Conservation (phyloP, 2,797 vertebrate genomes). For the Malurus leucopterus region DNA sequence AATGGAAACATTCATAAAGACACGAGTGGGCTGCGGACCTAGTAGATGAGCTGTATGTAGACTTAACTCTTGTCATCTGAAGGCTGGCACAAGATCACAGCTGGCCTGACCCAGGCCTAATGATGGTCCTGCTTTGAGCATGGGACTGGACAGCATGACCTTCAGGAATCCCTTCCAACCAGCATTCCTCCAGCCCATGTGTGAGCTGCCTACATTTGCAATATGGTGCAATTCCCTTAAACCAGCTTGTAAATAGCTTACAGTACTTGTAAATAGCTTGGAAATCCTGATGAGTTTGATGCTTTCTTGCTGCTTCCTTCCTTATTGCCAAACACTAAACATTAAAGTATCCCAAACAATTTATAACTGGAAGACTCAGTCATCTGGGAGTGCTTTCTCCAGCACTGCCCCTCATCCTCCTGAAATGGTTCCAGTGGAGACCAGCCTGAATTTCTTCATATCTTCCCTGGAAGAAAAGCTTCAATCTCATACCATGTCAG, state of each 20-base stretch:
- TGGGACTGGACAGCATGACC: background rate
- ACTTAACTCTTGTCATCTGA: background rate
- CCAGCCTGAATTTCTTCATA: background rate
- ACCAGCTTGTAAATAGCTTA: background rate
- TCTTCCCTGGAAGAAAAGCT: background rate
- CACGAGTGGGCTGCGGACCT: background rate
- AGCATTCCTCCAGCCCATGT: background rate
- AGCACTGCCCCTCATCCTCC: background rate
- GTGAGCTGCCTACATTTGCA: background rate
- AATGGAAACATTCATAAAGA: background rate
- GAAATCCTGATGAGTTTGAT: background rate
- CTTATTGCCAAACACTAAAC: background rate
- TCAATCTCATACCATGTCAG: background rate
- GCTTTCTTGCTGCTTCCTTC: background rate
- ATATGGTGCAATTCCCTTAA: background rate
- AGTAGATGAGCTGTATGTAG: background rate
- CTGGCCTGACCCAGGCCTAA: background rate
- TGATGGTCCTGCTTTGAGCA: background rate
- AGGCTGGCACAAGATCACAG: fast-evolving
- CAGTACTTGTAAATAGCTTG: background rate
- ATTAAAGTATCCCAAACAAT: background rate
- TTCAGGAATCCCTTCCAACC: background rate
- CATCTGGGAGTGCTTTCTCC: background rate
- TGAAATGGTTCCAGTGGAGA: background rate
- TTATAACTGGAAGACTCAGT: background rate